A percentile compares a stretch with the other conserved stretches of the same genome.
Conservation (phyloP, 2,797 vertebrate species). For the Luscinia luscinia region DNA sequence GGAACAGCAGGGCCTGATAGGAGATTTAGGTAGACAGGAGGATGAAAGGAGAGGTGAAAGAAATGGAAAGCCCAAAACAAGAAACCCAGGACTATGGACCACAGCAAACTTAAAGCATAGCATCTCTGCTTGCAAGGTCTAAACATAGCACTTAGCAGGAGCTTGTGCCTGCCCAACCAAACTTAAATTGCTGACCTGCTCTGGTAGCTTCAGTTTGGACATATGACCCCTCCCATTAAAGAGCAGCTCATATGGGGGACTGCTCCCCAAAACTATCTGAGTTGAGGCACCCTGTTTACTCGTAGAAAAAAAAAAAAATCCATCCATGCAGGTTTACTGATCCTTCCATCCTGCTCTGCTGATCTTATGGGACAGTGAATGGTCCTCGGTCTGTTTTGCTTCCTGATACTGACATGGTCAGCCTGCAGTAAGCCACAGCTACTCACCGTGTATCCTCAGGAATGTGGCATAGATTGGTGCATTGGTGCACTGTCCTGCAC, state of each 20-base stretch:
- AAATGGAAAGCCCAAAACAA: not conserved
- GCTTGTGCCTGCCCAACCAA: not conserved
- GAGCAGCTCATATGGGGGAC: not conserved
- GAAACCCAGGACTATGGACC: not conserved
- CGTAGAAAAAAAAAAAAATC: not conserved
- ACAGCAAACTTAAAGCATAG: not conserved
- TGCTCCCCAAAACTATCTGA: not conserved
- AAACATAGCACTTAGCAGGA: not conserved
- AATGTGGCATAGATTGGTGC: fast-evolving
- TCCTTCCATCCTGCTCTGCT: not conserved
- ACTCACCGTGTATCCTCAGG: fast-evolving
- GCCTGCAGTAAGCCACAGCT: not conserved
- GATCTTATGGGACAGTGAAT: not conserved
- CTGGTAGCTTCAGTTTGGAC: not conserved
- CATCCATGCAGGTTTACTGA: not conserved
- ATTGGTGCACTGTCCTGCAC: not conserved
- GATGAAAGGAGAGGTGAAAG: not conserved
- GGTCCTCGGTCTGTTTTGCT: not conserved
- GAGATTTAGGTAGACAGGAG: not conserved
- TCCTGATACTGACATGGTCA: not conserved
- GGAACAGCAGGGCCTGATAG: not conserved
- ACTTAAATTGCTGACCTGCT: not conserved
- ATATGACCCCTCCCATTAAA: not conserved
- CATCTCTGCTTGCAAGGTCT: not conserved
- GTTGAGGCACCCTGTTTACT: not conserved